phyloP scores from a whole-genome alignment of 2,797 vertebrate species.

The Coilia nasus region DNA sequence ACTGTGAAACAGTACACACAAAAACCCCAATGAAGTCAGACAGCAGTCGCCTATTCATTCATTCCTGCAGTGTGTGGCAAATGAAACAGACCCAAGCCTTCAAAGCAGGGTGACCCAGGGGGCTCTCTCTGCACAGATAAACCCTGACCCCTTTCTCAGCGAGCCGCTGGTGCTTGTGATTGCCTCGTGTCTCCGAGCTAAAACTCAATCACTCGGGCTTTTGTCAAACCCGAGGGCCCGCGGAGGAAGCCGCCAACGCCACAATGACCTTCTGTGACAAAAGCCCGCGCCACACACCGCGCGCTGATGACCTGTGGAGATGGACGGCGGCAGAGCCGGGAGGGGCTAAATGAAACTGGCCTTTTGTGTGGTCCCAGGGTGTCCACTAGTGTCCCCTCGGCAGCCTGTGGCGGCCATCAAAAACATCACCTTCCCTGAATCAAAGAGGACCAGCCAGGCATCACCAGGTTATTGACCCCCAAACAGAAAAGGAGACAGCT shows the following conservation, averaged over 20 bases:
- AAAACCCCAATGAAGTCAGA: neutral
- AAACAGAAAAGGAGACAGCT: slow-evolving; percentile 34
- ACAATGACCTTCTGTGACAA: slow-evolving; percentile 51
- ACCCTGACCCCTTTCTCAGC: slow-evolving; percentile 52
- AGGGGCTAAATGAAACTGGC: slow-evolving; percentile 38
- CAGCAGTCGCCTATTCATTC: neutral
- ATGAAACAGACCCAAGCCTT: neutral
- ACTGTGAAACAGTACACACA: neutral
- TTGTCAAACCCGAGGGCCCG: slow-evolving; percentile 52
- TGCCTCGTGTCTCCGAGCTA: slow-evolving; percentile 48
- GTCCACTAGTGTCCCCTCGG: too few relatives aligned
- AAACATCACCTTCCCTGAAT: slow-evolving; percentile 44
- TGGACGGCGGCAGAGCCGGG: slow-evolving; percentile 33
- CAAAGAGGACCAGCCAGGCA: slow-evolving; percentile 40
- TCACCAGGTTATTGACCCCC: slow-evolving; percentile 41
- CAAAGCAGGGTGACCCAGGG: neutral
- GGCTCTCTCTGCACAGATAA: slow-evolving; percentile 32
- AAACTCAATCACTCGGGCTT: slow-evolving; percentile 60
- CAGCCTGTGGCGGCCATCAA: slow-evolving; percentile 40
- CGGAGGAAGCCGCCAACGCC: slow-evolving; percentile 36
- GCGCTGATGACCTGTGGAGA: slow-evolving; percentile 52
- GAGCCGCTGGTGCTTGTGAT: slow-evolving; percentile 51
- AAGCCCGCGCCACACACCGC: slow-evolving; percentile 46
- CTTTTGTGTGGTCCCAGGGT: slow-evolving; percentile 29
- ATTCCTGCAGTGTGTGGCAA: neutral